Evolutionary conservation across 2,113 vertebrate genomes (phyloP), one percentile per base, ranked within the genome.

Genomic region (Cromileptes altivelis): DNA sequence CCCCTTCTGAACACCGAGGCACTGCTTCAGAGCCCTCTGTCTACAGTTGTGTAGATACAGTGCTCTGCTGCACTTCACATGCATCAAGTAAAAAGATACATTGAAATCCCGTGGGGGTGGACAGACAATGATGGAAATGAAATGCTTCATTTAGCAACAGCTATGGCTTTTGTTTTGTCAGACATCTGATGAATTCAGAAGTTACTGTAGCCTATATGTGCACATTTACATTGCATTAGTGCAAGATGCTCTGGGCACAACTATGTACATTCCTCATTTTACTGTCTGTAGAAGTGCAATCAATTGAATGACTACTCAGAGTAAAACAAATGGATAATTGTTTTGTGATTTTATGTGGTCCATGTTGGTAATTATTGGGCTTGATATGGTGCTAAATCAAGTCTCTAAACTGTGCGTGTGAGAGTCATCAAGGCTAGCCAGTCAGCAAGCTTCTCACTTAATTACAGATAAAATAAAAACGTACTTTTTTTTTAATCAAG

Each of bases 11-110:
- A 68, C 52, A 78, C 65, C 58, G 68, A 82, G 65, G 70, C 78
- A 21, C 53, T 72, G 86, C 88, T 86, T 85, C 77, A 75, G 81
- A 84, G 80, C 78, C 78, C 65, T 79, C 72, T 82, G 62, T 88
- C 79, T 87, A 78, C 88, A 89, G 87, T 81, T 67, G 86, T 84
- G 72, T 75, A 62, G 73, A 79, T 78, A 78, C 40, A 15, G 47
- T 82, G 82, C 86, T 83, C 71, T 57, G 73, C 77, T 79, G 78
- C 85, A 80, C 75, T 78, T 84, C 82, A 85, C 80, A 89, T 90
- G 85, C 80, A 91, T 89, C 81, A 84, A 91, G 73, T 69, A 67
- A 91, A 91, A 84, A 90, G 55, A 83, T 65, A 73, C 56, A 82
- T 30, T 78, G 62, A 86, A 91, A 79, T 88, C 82, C 84, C 80